These are phyloP conservation scores for Leptopilina clavipes DNA, from an alignment of 1,140 invertebrate species.

Conservation along the genomic window DNA sequence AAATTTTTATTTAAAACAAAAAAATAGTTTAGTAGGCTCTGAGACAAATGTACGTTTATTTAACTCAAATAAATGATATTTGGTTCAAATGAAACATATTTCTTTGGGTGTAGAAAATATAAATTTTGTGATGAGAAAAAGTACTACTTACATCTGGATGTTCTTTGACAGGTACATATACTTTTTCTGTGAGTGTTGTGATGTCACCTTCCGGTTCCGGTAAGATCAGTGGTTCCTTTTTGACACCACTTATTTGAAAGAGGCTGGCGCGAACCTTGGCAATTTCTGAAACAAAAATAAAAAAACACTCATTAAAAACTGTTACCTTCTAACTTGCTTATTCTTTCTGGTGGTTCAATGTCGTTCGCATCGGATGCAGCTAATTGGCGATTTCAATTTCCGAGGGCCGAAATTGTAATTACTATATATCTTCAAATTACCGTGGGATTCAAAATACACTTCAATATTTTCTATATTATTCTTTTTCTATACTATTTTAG, in stretches of 20 bases:
- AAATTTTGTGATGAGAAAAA: too few relatives aligned
- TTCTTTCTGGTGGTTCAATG: background rate
- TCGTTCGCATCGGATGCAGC: constrained; percentile 38
- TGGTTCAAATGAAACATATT: too few relatives aligned
- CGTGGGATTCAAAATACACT: constrained; percentile 37
- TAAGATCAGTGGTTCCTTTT: constrained; percentile 93
- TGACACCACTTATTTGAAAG: constrained; percentile 98
- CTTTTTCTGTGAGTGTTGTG: constrained; percentile 97
- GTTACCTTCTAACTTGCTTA: constrained; percentile 28
- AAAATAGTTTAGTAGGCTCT: too few relatives aligned
- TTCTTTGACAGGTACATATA: constrained; percentile 99
- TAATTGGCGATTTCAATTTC: constrained; percentile 44
- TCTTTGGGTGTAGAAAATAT: too few relatives aligned
- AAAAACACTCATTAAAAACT: constrained; percentile 68
- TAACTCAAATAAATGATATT: too few relatives aligned
- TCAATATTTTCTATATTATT: background rate
- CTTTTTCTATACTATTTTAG: too few relatives aligned
- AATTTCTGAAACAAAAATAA: constrained; percentile 94
- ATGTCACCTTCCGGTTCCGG: constrained; percentile 95
- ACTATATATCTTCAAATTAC: constrained; percentile 37
- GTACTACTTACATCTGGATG: constrained; percentile 97
- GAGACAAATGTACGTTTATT: too few relatives aligned
- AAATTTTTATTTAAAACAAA: too few relatives aligned
- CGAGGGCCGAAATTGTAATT: constrained; percentile 43
- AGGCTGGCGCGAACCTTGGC: constrained; percentile 96